Percentiles rank a stretch among this genome's conserved stretches.
Evolutionary conservation across 2,113 vertebrate species (phyloP).

Genomic region (Xenopus borealis): DNA sequence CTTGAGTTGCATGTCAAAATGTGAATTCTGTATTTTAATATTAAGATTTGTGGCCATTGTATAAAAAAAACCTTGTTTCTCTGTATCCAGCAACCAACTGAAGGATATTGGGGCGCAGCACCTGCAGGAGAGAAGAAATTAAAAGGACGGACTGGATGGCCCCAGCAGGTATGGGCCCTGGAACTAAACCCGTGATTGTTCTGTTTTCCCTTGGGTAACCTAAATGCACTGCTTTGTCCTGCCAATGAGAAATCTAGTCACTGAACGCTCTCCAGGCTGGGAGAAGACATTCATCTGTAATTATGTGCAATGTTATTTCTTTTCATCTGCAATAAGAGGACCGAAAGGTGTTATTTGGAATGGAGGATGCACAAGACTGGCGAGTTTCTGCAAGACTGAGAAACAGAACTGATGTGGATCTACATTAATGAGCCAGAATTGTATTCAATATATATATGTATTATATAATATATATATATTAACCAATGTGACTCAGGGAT

Average conservation of each 20-base stretch:
- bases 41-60: background rate
- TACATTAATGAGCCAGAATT: slow-evolving; percentile 1
- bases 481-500: slow-evolving; percentile 34
- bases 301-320: slow-evolving; percentile 59
- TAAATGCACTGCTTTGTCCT: slow-evolving; percentile 17
- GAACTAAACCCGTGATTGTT: slow-evolving; percentile 85
- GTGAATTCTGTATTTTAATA: no score
- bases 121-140: slow-evolving; percentile 81
- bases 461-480: background rate
- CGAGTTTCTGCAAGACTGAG: slow-evolving; percentile 18
- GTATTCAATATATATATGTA: background rate
- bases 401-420: slow-evolving; percentile 1
- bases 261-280: slow-evolving; percentile 38
- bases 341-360: slow-evolving; percentile 44
- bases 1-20: no score
- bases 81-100: slow-evolving; percentile 61
- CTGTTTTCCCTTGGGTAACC: background rate
- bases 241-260: slow-evolving; percentile 19
- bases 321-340: slow-evolving; percentile 51
- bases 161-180: slow-evolving; percentile 97
- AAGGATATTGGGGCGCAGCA: slow-evolving; percentile 70
- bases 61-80: background rate
- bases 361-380: slow-evolving; percentile 18
- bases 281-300: slow-evolving; percentile 45
- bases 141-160: slow-evolving; percentile 93